A percentile compares a stretch with the other conserved stretches of the same genome.
phyloP scores from a whole-genome alignment of 2,888 invertebrate genomes.

The Torymus tubicola region DNA sequence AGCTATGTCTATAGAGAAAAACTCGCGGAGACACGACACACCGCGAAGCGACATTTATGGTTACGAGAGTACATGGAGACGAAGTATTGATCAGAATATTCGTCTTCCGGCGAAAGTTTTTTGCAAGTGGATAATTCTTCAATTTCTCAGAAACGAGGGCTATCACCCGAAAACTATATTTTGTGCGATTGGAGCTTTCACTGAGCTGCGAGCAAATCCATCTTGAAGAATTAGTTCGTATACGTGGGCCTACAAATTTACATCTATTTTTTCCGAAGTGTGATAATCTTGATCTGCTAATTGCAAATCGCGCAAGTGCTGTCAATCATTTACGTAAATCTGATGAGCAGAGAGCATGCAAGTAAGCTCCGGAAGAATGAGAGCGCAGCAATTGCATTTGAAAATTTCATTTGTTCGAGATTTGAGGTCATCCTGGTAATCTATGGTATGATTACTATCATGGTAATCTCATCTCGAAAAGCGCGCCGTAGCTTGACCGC shows the following conservation, averaged over 20 bases:
- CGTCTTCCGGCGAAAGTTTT: no score
- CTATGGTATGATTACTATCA: no score
- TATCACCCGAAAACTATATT: neutral
- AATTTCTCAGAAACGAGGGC: neutral
- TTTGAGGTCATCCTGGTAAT: no score
- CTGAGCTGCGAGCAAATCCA: neutral
- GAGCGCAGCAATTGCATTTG: neutral
- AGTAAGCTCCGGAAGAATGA: neutral
- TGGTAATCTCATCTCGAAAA: no score
- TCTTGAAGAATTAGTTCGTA: neutral
- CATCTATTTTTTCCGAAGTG: neutral
- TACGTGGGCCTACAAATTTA: neutral
- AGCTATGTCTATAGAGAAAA: no score
- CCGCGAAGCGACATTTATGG: no score
- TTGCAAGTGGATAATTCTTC: neutral
- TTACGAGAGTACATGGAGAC: no score
- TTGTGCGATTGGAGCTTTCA: neutral
- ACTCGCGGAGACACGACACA: no score
- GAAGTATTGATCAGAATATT: no score
- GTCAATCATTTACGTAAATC: neutral
- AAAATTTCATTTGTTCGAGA: no score
- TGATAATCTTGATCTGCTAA: neutral
- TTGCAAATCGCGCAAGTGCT: neutral
- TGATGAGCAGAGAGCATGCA: neutral
- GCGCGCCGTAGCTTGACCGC: no score